Evolutionary conservation across 92 coral and sea anemone species (phyloP), one percentile per base, ranked within the genome.

Genomic region (Parazoanthus darwini): DNA sequence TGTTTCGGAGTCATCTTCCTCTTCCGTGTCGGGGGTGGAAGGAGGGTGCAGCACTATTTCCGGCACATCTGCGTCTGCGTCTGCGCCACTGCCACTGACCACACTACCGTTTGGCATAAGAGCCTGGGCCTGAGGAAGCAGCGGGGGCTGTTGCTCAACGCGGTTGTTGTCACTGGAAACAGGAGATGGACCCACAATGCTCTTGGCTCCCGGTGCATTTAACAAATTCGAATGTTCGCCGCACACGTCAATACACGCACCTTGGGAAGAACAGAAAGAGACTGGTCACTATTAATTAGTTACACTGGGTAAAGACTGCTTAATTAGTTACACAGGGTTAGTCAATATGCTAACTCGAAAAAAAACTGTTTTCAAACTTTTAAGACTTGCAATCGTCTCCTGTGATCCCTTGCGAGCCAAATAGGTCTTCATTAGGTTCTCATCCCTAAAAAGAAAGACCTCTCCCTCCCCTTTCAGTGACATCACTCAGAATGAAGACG

Each of bases 41-140:
- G 98, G 98, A 65, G 98, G 98, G 74, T 93, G 94, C 18, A 95
- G 90, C 11, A 95, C 85, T 37, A 95, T 95, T 73, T 93, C 90
- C 4, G 95, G 95, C 48, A 91, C 96, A 15, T 84, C 87, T 26
- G 66, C 43, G 11, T 84, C 87, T 26, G 66, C 43, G 11, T 84
- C 67, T 51, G 35, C 43, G 79, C 29, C 79, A 6, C 39, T 71
- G 39, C 20, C 79, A 33, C 79, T 51, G 42, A 84, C 43, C 42
- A 84, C 63, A 72, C 54, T 74, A 43, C 66, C 87, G 54, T 84
- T 84, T 46, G 87, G 38, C 63, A 46, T 14, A 73, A 35, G 58
- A 50, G 87, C 87, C 44, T 33, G 67, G 67, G n/a, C 29, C 29
- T 48, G 66, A 72, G 78, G 43, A 11, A 14, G n/a, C 26, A 8